Percentiles rank a stretch among this genome's conserved stretches.
Evolutionary conservation across 1,140 invertebrate genomes (phyloP).

Genomic region (Heliconius hermathena): DNA sequence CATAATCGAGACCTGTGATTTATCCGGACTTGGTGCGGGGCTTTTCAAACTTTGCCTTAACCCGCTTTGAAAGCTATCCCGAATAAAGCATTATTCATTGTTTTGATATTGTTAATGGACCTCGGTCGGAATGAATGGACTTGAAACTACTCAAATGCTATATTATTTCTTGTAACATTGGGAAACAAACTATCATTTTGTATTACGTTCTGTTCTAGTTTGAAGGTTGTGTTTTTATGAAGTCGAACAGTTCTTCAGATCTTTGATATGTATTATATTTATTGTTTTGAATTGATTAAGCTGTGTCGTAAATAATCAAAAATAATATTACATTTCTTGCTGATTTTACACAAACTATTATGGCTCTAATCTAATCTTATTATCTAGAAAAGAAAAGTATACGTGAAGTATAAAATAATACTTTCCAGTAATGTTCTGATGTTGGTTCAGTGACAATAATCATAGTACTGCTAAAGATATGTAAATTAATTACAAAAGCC

Average conservation of each 20-base stretch:
- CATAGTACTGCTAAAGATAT: no score
- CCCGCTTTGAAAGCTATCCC: slow-evolving; percentile 32
- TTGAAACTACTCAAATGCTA: slow-evolving; percentile 27
- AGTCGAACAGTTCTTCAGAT: not conserved
- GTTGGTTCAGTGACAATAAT: no score
- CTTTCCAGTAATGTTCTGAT: no score
- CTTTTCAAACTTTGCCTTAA: slow-evolving; percentile 43
- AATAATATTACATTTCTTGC: no score
- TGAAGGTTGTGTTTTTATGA: not conserved
- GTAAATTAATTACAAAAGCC: no score
- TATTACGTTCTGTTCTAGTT: not conserved
- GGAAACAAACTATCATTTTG: slow-evolving; percentile 8
- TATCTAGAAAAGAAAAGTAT: no score
- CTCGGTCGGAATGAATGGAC: slow-evolving; percentile 30
- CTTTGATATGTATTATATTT: not conserved
- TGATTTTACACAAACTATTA: no score
- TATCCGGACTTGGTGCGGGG: slow-evolving; percentile 35
- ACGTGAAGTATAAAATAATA: no score
- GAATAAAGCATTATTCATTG: slow-evolving; percentile 36
- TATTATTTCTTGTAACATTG: slow-evolving; percentile 20
- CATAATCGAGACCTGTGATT: slow-evolving; percentile 59
- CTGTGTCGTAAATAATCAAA: no score
- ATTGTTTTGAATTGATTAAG: not conserved
- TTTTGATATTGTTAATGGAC: slow-evolving; percentile 46
- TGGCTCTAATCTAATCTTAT: no score